phyloP scores from a whole-genome alignment of 2,797 vertebrate species.

The Somateria mollissima region DNA sequence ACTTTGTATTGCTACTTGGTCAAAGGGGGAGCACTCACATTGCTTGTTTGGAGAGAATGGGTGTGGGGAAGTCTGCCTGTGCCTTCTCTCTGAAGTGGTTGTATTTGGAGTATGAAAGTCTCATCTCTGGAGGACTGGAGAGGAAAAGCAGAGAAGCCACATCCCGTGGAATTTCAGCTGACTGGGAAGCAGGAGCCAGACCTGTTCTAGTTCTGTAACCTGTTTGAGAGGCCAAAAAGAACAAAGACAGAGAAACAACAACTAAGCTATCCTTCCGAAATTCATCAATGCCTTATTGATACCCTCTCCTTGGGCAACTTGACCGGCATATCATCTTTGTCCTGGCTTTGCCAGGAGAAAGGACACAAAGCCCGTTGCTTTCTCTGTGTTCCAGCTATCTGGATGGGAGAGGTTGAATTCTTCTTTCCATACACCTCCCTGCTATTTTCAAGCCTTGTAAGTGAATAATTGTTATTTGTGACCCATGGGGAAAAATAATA shows the following conservation, averaged over 20 bases:
- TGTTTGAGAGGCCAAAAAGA: neutral
- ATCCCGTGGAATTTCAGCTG: slow-evolving; percentile 20
- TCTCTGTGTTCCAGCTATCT: neutral
- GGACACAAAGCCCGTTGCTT: neutral
- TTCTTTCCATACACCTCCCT: neutral
- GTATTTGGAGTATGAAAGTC: neutral
- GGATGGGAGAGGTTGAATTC: neutral
- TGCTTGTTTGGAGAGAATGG: neutral
- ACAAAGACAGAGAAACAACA: neutral
- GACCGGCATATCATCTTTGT: neutral
- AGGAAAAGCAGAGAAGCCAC: neutral
- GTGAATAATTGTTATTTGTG: neutral
- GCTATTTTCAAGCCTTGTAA: neutral
- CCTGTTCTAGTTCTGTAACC: neutral
- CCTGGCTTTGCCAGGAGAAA: neutral
- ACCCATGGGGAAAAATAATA: neutral
- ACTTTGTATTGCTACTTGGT: neutral
- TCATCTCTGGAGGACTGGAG: neutral
- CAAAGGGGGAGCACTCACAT: neutral
- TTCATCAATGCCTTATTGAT: neutral
- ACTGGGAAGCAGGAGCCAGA: neutral
- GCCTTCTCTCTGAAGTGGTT: neutral
- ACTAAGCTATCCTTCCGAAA: neutral
- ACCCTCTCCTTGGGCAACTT: neutral
- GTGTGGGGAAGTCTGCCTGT: neutral